These are phyloP conservation scores for Pterois miles DNA, from an alignment of 2,797 vertebrate species.

Conservation along the genomic window DNA sequence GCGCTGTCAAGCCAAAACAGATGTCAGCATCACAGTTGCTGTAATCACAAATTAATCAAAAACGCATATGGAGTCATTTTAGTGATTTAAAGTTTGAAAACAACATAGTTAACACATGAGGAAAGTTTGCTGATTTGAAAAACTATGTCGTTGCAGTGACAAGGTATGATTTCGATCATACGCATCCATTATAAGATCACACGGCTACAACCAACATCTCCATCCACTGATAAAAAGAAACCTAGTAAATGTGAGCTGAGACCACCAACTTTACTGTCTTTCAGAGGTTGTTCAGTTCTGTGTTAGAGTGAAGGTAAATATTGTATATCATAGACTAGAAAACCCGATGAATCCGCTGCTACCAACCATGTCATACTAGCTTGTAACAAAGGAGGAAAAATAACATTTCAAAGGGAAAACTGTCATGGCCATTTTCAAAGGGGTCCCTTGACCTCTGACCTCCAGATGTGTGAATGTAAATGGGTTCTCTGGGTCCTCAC, in stretches of 20 bases:
- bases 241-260: too few relatives aligned
- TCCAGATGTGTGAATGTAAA: rapidly evolving
- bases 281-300: too few relatives aligned
- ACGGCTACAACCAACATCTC: neutral
- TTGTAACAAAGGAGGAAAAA: too few relatives aligned
- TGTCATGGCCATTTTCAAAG: too few relatives aligned
- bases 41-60: constrained; percentile 28
- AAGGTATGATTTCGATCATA: neutral
- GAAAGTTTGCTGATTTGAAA: constrained; percentile 4
- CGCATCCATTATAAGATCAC: neutral
- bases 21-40: constrained; percentile 15
- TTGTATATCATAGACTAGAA: too few relatives aligned
- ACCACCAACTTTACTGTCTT: too few relatives aligned
- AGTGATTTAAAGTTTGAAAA: constrained; percentile 26
- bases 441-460: too few relatives aligned
- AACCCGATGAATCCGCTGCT: too few relatives aligned
- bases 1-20: constrained; percentile 25
- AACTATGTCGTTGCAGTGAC: neutral
- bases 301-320: too few relatives aligned
- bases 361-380: rapidly evolving
- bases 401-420: too few relatives aligned
- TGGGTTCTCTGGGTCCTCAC: too few relatives aligned
- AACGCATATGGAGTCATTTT: neutral
- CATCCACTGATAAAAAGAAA: neutral
- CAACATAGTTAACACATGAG: neutral